A percentile compares a stretch with the other conserved stretches of the same genome.
Conservation (phyloP, 2,113 vertebrate species). For the Python bivittatus region DNA sequence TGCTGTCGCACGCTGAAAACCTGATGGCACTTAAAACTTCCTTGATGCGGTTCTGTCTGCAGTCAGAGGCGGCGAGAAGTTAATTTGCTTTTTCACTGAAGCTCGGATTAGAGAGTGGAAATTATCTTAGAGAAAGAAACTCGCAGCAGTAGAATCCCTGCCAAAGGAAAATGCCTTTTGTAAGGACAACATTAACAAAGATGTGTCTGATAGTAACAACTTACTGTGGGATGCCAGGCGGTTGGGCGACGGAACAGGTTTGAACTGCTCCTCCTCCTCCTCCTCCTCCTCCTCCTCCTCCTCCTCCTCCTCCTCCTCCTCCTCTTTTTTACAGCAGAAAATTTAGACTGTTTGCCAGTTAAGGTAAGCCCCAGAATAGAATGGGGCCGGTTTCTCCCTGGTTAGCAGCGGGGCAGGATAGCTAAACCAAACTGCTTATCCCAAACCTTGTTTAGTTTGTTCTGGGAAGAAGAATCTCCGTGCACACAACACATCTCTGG, state of each 20-base stretch:
- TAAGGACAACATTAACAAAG: conserved; percentile 44
- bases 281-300: background rate
- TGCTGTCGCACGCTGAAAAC: rapidly evolving
- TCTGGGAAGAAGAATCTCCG: background rate
- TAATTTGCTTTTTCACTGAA: conserved; percentile 49
- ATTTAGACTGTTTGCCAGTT: background rate
- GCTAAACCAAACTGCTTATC: background rate
- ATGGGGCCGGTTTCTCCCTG: background rate
- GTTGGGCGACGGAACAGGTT: conserved; percentile 36
- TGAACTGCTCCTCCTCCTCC: no score
- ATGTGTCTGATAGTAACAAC: conserved; percentile 50
- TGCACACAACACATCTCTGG: background rate
- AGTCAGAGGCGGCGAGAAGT: conserved; percentile 38
- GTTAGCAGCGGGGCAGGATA: background rate
- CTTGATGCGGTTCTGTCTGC: background rate
- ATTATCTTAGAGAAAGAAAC: conserved; percentile 49
- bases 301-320: background rate
- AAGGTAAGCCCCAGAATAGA: rapidly evolving
- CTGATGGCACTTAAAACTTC: background rate
- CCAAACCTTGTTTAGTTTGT: background rate
- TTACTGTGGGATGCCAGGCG: conserved; percentile 52
- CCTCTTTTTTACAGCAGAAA: background rate
- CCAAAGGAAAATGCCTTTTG: conserved; percentile 45
- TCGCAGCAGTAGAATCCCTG: conserved; percentile 34
- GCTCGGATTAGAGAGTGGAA: conserved; percentile 59